phyloP scores from a whole-genome alignment of 2,797 vertebrate species.

The Gymnothorax reevesii region DNA sequence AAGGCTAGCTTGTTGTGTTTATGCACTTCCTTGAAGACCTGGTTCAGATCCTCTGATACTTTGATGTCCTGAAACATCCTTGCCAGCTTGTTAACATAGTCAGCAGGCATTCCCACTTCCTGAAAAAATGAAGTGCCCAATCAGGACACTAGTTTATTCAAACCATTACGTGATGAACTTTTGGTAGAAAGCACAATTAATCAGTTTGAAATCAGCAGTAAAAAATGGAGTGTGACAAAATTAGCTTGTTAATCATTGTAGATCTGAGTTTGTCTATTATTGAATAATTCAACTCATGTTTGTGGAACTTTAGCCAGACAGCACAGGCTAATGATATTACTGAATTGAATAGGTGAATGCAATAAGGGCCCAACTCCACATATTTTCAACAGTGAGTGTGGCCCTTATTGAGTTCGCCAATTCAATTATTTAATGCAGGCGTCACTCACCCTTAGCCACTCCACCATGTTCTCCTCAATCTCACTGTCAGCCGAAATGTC shows the following conservation, averaged over 20 bases:
- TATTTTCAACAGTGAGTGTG: too few relatives aligned
- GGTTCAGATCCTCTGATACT: slow-evolving; percentile 98
- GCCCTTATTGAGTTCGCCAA: too few relatives aligned
- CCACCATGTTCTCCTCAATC: slow-evolving; percentile 99
- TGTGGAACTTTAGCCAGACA: background rate
- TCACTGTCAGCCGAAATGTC: slow-evolving; percentile 98
- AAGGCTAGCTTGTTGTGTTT: slow-evolving; percentile 97
- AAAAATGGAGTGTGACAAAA: background rate
- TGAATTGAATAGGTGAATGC: too few relatives aligned
- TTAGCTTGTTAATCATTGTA: background rate
- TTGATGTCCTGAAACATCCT: slow-evolving; percentile 99
- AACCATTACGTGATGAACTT: background rate
- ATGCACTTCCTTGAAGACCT: slow-evolving; percentile 98
- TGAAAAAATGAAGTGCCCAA: slow-evolving; percentile 54
- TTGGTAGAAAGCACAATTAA: background rate
- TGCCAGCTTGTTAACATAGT: slow-evolving; percentile 97
- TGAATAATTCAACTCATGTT: background rate
- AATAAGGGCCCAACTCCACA: too few relatives aligned
- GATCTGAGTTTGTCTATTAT: background rate
- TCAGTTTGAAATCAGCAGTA: background rate
- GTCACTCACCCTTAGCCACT: slow-evolving; percentile 90
- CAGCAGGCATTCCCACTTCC: slow-evolving; percentile 98
- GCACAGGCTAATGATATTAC: background rate
- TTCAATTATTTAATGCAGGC: background rate
- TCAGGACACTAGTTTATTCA: background rate